Evolutionary conservation across 2,888 invertebrate genomes (phyloP).

Genomic region (Euphydryas editha): DNA sequence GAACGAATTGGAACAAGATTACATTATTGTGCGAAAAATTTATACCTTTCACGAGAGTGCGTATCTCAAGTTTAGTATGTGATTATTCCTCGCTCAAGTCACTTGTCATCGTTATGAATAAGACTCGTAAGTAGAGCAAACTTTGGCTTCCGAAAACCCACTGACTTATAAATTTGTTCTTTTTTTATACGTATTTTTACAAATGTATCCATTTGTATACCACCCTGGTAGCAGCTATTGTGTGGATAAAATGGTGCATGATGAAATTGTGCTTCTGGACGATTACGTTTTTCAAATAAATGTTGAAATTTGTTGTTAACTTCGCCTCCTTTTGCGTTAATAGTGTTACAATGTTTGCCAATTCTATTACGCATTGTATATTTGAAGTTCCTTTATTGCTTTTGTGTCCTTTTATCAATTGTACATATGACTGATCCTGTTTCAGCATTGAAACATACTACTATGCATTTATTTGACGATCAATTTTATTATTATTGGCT

Average conservation of each 20-base stretch:
- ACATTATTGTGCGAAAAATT: constrained; percentile 81
- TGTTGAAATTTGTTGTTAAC: constrained; percentile 82
- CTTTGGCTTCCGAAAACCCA: constrained; percentile 45
- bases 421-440: constrained; percentile 71
- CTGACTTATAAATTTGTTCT: constrained; percentile 45
- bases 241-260: constrained; percentile 72
- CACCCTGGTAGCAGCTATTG: constrained; percentile 75
- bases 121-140: constrained; percentile 71
- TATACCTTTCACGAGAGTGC: constrained; percentile 69
- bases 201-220: constrained; percentile 54
- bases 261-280: constrained; percentile 74
- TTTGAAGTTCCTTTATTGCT: constrained; percentile 61
- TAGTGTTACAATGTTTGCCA: constrained; percentile 81
- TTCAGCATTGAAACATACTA: constrained; percentile 43
- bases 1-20: constrained; percentile 81
- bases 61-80: constrained; percentile 71
- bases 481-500: constrained; percentile 12
- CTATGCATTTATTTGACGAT: constrained; percentile 19
- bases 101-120: constrained; percentile 73
- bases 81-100: constrained; percentile 68
- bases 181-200: constrained; percentile 44
- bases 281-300: constrained; percentile 75
- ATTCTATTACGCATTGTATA: constrained; percentile 81
- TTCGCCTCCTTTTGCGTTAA: constrained; percentile 81
- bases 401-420: constrained; percentile 68